Conservation (phyloP, 1,140 invertebrate species). For the Chlorops oryzae region DNA sequence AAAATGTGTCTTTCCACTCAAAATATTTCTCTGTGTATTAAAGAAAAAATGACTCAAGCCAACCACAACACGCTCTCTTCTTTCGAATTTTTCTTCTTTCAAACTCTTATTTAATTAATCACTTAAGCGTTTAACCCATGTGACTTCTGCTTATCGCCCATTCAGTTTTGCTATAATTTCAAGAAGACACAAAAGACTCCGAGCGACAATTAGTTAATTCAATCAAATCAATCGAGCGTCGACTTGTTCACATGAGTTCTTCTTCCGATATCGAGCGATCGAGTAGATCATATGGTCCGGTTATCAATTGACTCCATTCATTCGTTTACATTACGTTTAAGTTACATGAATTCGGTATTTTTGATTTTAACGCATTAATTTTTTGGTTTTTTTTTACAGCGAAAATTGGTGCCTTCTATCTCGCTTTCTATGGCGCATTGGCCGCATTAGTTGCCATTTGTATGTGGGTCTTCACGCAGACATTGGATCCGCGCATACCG, state of each 20-base stretch:
- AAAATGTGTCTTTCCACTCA: too few species aligned
- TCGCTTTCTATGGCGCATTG: slow-evolving; percentile 82
- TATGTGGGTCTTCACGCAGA: slow-evolving; percentile 87
- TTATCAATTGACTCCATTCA: slow-evolving; percentile 4
- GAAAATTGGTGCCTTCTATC: slow-evolving; percentile 87
- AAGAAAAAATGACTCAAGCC: too few species aligned
- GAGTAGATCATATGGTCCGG: too few species aligned
- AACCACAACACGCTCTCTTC: too few species aligned
- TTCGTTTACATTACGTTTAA: slow-evolving; percentile 11
- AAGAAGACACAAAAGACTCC: slow-evolving; percentile 2
- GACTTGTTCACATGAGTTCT: too few species aligned
- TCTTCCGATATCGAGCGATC: too few species aligned
- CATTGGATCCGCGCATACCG: slow-evolving; percentile 78
- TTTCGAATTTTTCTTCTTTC: too few species aligned
- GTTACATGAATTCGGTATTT: slow-evolving; percentile 1
- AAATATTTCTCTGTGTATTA: too few species aligned
- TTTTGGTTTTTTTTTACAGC: slow-evolving; percentile 54
- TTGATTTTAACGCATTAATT: slow-evolving; percentile 20
- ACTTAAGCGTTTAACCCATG: slow-evolving; percentile 36
- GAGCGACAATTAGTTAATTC: slow-evolving; percentile 30
- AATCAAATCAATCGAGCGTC: slow-evolving; percentile 28
- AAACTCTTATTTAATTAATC: slow-evolving; percentile 1
- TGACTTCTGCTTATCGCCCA: slow-evolving; percentile 14
- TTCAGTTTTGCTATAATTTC: not conserved
- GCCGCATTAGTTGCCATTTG: slow-evolving; percentile 82